Base-by-base conservation (phyloP, 2,113 vertebrate genomes). In the Corynorhinus townsendii region DNA sequence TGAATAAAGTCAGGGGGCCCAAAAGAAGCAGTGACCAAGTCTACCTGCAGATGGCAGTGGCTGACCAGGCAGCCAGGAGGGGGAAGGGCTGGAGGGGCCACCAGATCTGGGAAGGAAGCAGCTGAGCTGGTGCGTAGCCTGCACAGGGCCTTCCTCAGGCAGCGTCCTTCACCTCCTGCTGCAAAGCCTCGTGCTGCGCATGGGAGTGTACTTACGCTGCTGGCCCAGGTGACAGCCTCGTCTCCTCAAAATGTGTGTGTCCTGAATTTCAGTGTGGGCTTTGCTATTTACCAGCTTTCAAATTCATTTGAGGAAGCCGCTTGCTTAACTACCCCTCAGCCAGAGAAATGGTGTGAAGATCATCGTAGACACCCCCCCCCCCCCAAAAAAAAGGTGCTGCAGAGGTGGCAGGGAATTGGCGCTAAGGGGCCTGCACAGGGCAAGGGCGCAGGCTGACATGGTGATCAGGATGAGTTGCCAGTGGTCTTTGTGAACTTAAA, bases 21-120 rank as follows among this genome's bases (percentile, higher is more conserved):
- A 2, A 9, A 33, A 24, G 72, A 66, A 66, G 33, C 49, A 54
- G 38, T 12, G 52, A 62, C 14, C 24, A 4, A 1, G 72, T 71
- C 54, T 11, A 10, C 80, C 86, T 47, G 77, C 30, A 90, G 91
- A 89, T 79, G 96, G 92, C 88, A 40, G 49, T 7, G 26, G 86
- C 8, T 11, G 38, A 75, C 28, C 30, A 64, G 95, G 68, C 81
- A 59, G 91, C 11, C 24, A 26, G 0, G 54, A 9, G 69, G 2
- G 11, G 52, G 52, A n/a, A 10, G 68, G 45, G 20, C 59, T 28
- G 38, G 11, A 71, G 40, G 45, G 22, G 30, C 33, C 28, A 30
- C 3, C 9, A 26, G 20, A 5, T 24, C 7, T 20, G 20, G 52
- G 40, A 8, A 75, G 17, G 49, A 14, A 49, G 47, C 47, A 49